phyloP scores from a whole-genome alignment of 1,140 invertebrate genomes.

The Drosophila rhopaloa region DNA sequence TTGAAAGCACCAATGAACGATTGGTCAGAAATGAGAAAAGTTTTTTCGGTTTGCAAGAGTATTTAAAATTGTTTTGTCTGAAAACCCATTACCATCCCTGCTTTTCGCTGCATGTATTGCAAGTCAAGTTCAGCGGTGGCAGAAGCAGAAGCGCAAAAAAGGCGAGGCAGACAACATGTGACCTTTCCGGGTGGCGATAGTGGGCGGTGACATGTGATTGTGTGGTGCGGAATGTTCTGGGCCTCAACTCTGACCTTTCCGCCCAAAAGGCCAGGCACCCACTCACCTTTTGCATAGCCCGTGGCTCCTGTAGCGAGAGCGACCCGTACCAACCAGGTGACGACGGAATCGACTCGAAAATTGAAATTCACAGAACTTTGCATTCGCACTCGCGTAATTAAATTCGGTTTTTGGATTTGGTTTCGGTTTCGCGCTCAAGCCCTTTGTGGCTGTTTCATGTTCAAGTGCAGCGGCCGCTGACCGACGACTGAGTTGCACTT shows the following conservation, averaged over 20 bases:
- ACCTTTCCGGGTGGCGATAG: conserved; percentile 48
- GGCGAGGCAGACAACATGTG: conserved; percentile 59
- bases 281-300: conserved; percentile 41
- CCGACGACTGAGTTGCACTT: conserved; percentile 72
- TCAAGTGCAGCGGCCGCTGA: conserved; percentile 68
- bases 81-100: conserved; percentile 1
- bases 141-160: conserved; percentile 1
- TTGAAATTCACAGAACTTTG: conserved; percentile 4
- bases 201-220: conserved; percentile 11
- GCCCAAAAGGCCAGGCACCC: not conserved
- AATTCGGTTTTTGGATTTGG: not conserved
- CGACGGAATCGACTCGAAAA: conserved; percentile 1
- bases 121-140: conserved; percentile 38
- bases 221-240: conserved; percentile 40
- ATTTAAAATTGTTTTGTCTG: not conserved
- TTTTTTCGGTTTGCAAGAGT: no score
- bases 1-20: no score
- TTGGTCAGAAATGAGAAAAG: no score
- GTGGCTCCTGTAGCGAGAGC: not conserved
- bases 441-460: conserved; percentile 46
- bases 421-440: conserved; percentile 6
- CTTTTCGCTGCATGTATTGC: conserved; percentile 4
- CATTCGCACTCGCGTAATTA: not conserved
- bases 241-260: conserved; percentile 67
- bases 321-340: conserved; percentile 6